Evolutionary conservation across 2,888 invertebrate species (phyloP).

Genomic region (Encarsia formosa): DNA sequence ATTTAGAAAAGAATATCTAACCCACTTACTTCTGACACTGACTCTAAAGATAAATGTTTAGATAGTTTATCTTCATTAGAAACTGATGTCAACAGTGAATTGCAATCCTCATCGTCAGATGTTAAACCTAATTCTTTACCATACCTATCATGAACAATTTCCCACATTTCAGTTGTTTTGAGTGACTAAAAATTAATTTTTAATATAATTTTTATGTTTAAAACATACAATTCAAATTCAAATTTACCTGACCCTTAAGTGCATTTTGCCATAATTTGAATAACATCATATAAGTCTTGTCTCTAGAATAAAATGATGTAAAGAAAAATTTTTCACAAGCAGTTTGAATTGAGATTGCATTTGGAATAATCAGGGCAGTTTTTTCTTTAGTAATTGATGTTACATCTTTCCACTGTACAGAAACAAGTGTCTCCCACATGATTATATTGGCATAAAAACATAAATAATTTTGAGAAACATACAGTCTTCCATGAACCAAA

Average conservation of each 20-base stretch:
- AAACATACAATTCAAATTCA: slow-evolving; percentile 3
- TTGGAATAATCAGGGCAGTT: slow-evolving; percentile 91
- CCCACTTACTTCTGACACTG: slow-evolving; percentile 51
- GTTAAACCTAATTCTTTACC: slow-evolving; percentile 91
- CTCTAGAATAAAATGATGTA: slow-evolving; percentile 89
- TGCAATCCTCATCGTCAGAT: slow-evolving; percentile 86
- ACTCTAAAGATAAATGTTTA: slow-evolving; percentile 54
- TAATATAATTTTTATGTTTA: slow-evolving; percentile 14
- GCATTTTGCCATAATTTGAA: slow-evolving; percentile 96
- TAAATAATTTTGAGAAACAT: slow-evolving; percentile 90
- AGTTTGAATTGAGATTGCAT: slow-evolving; percentile 86
- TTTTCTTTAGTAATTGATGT: slow-evolving; percentile 92
- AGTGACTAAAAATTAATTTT: slow-evolving; percentile 54
- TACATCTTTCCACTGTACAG: slow-evolving; percentile 85
- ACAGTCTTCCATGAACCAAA: slow-evolving; percentile 90
- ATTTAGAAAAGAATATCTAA: too few relatives aligned
- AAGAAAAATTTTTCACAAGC: slow-evolving; percentile 85
- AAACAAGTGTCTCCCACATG: slow-evolving; percentile 89
- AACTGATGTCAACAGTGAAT: slow-evolving; percentile 53
- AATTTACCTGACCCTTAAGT: slow-evolving; percentile 71
- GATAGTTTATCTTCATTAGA: slow-evolving; percentile 11
- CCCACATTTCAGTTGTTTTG: slow-evolving; percentile 60
- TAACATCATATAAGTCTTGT: slow-evolving; percentile 93
- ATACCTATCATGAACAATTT: slow-evolving; percentile 84
- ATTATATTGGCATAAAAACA: slow-evolving; percentile 98